Evolutionary conservation across 2,797 vertebrate genomes (phyloP).

Genomic region (Megaceryle alcyon): DNA sequence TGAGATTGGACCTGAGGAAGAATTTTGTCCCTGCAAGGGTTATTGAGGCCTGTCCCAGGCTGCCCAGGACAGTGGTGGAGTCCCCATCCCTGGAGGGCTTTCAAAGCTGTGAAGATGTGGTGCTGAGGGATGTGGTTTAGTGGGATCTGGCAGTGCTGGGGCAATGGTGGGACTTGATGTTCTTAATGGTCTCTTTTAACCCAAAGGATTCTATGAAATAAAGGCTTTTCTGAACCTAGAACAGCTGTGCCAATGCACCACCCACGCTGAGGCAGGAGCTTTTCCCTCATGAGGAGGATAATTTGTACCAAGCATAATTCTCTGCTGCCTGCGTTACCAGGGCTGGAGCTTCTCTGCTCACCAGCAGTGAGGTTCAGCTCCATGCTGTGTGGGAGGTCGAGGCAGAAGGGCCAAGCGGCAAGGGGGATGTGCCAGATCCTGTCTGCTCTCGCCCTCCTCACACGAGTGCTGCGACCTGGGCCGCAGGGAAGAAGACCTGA

Average conservation of each 20-base stretch:
- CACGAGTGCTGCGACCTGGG: accelerated
- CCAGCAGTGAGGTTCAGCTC: background rate
- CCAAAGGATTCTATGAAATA: background rate
- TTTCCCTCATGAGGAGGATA: background rate
- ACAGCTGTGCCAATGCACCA: background rate
- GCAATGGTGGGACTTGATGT: background rate
- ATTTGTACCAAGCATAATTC: accelerated
- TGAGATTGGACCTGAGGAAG: too few species aligned
- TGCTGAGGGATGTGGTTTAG: background rate
- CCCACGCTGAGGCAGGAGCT: background rate
- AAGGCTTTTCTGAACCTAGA: background rate
- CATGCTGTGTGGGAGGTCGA: accelerated
- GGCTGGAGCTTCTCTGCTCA: accelerated
- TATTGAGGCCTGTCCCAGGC: background rate
- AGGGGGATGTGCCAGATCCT: background rate
- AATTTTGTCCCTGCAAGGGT: too few species aligned
- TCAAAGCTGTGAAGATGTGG: background rate
- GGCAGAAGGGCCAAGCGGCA: background rate
- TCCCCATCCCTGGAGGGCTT: background rate
- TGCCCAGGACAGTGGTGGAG: background rate
- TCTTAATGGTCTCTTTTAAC: background rate
- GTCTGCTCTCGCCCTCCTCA: background rate
- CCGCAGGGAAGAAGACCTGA: background rate
- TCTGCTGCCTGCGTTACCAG: background rate
- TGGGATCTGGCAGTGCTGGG: background rate